Percentiles rank a stretch among this genome's conserved stretches.
phyloP scores from a whole-genome alignment of 2,888 invertebrate genomes.

The Spisula solida region DNA sequence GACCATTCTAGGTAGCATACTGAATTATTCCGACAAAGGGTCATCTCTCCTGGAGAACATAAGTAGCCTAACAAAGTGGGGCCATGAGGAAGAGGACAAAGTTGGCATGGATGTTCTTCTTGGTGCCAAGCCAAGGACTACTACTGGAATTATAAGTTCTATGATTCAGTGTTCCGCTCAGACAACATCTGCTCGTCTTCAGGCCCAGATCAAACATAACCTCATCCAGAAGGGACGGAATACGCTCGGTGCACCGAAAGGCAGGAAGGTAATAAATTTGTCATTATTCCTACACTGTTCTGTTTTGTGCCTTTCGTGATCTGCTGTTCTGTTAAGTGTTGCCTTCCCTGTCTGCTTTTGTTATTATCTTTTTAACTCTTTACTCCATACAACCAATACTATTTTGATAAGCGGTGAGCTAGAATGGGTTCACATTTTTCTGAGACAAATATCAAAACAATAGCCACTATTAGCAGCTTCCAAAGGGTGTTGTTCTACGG shows the following conservation, averaged over 20 bases:
- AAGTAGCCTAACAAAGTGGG: constrained; percentile 82
- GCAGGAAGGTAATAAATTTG: constrained; percentile 83
- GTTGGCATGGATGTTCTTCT: constrained; percentile 80
- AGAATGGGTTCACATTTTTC: too few relatives aligned
- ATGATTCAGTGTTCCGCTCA: constrained; percentile 87
- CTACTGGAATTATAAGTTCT: constrained; percentile 82
- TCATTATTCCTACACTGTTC: not conserved
- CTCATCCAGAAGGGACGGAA: constrained; percentile 87
- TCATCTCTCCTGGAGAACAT: constrained; percentile 85
- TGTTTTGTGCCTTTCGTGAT: too few relatives aligned
- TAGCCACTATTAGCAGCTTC: too few relatives aligned
- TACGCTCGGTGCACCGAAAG: constrained; percentile 86
- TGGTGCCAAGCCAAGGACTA: constrained; percentile 72
- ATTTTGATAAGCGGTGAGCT: too few relatives aligned
- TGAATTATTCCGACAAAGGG: constrained; percentile 86
- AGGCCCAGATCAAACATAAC: constrained; percentile 84
- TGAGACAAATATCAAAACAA: too few relatives aligned
- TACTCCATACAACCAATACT: too few relatives aligned
- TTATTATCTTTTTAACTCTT: too few relatives aligned
- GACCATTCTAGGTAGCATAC: constrained; percentile 85
- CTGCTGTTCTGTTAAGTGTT: too few relatives aligned
- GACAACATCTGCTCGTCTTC: constrained; percentile 85
- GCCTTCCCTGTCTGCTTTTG: too few relatives aligned
- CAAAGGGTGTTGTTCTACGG: too few relatives aligned
- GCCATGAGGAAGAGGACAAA: constrained; percentile 77